These are phyloP conservation scores for Isurus oxyrinchus DNA, from an alignment of 2,113 vertebrate genomes.

Conservation along the genomic window DNA sequence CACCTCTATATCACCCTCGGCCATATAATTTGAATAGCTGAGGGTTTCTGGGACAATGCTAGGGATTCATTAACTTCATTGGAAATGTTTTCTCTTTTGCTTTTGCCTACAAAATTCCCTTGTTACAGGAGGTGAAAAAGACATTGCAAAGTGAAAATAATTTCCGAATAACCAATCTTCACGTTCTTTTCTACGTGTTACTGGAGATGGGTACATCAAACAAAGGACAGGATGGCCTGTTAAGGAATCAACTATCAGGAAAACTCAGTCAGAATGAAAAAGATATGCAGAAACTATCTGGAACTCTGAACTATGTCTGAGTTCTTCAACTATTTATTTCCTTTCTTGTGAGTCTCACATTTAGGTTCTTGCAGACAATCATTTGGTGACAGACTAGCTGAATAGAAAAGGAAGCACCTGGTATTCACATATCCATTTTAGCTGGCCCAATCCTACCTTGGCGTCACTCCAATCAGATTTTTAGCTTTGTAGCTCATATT, in stretches of 20 bases:
- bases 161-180: not conserved
- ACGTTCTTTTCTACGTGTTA: not conserved
- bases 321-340: slow-evolving; percentile 2
- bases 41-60: not conserved
- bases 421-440: slow-evolving; percentile 7
- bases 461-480: slow-evolving; percentile 16
- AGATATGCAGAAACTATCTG: not conserved
- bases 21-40: not conserved
- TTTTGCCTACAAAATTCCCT: not conserved
- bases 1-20: not conserved
- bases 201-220: not conserved
- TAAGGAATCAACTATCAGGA: not conserved
- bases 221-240: not conserved
- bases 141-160: not conserved
- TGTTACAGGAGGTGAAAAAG: not conserved
- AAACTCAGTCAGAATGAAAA: not conserved
- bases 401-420: slow-evolving; percentile 30
- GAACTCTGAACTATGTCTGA: not conserved
- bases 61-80: not conserved
- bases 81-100: not conserved
- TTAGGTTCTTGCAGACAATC: slow-evolving; percentile 21
- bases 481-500: slow-evolving; percentile 2
- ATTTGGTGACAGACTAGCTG: slow-evolving; percentile 9
- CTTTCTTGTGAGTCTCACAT: not conserved
- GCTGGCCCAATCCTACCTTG: not conserved